phyloP scores from a whole-genome alignment of 2,888 invertebrate species.

The Melipona beecheii region DNA sequence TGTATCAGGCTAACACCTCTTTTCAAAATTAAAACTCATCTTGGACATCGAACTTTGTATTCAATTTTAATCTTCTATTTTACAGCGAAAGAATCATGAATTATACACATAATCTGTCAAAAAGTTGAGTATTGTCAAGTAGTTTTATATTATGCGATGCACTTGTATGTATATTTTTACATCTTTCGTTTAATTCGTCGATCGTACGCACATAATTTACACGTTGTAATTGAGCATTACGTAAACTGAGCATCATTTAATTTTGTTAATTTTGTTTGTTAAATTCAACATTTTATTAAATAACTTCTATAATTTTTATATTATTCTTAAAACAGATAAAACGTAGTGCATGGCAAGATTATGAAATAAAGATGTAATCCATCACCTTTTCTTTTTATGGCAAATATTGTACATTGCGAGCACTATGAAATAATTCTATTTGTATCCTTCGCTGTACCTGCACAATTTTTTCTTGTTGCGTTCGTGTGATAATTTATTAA shows the following conservation, averaged over 20 bases:
- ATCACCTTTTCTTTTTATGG: neutral
- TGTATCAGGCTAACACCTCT: neutral
- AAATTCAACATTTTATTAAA: neutral
- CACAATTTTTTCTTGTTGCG: too few species aligned
- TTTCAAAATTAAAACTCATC: neutral
- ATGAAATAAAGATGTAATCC: neutral
- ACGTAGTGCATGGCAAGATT: too few species aligned
- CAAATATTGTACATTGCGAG: neutral
- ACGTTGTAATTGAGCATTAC: neutral
- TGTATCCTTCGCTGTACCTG: neutral
- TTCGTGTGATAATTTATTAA: neutral
- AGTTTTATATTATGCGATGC: neutral
- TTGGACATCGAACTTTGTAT: neutral
- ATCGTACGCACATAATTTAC: neutral
- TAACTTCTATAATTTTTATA: neutral
- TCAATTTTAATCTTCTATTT: conserved; percentile 29
- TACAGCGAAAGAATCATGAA: conserved; percentile 56
- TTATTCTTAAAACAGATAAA: neutral
- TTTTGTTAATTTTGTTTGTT: neutral
- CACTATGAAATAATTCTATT: neutral
- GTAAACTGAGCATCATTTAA: neutral
- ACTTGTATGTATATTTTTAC: neutral
- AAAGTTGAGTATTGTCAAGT: conserved; percentile 57
- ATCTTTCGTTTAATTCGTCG: neutral
- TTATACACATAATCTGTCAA: conserved; percentile 44